phyloP scores from a whole-genome alignment of 2,113 vertebrate genomes.

The Pitta sordida region DNA sequence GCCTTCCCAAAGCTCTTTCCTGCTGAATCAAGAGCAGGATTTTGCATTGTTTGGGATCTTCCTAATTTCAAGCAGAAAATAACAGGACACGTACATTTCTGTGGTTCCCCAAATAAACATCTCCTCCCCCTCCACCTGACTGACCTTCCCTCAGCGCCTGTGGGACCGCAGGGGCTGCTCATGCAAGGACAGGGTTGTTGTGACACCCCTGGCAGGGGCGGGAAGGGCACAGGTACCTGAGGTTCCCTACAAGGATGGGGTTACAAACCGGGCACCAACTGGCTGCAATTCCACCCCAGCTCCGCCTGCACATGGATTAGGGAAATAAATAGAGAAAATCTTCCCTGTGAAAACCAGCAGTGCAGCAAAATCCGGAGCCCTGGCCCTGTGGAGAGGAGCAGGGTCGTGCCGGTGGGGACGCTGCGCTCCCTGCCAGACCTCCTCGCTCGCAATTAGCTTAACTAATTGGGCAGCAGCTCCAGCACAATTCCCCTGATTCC shows the following conservation, averaged over 20 bases:
- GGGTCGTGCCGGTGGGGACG: rapidly evolving
- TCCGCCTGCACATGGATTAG: not conserved
- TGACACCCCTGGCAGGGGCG: rapidly evolving
- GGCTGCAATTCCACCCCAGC: rapidly evolving
- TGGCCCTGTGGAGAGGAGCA: rapidly evolving
- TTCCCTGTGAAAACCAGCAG: not conserved
- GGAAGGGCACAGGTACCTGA: not conserved
- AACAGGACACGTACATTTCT: rapidly evolving
- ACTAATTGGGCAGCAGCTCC: not conserved
- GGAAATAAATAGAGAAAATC: rapidly evolving
- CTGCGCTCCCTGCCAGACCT: not conserved
- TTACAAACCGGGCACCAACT: rapidly evolving
- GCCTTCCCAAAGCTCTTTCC: not conserved
- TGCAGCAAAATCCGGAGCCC: rapidly evolving
- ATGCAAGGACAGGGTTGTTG: rapidly evolving
- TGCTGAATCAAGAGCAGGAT: not conserved
- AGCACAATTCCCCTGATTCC: not conserved
- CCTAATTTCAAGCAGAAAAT: not conserved
- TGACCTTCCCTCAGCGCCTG: rapidly evolving
- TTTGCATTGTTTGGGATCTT: not conserved
- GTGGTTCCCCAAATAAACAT: not conserved
- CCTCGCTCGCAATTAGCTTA: not conserved
- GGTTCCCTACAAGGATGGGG: rapidly evolving
- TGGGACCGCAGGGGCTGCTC: rapidly evolving
- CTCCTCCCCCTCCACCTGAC: not conserved